Base-by-base conservation (phyloP, 64 coral and sea anemone species). In the Montipora cactus region DNA sequence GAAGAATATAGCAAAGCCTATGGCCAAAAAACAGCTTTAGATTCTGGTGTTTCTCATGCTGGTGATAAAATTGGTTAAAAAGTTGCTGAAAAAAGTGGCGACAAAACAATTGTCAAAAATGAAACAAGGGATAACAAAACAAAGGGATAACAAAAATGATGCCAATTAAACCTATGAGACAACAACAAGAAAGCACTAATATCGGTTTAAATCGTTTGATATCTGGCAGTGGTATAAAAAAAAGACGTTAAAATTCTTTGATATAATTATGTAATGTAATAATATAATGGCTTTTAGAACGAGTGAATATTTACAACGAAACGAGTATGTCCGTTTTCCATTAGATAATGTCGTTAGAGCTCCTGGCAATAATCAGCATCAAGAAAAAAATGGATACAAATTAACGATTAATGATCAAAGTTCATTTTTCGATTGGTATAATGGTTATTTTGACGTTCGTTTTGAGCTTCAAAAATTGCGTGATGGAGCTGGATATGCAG, bases 281-380 rank as follows among this genome's bases (percentile, higher is more conserved):
- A 47, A 77, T 77, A 49, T 77, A 77, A 77, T 77, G 75, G 37
- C 75, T 77, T 46, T 77, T 46, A 77, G 75, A 77, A 15, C 75
- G 49, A 49, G 75, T 77, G 75, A 77, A 77, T 77, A 48, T 46
- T 28, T 28, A 1, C 28, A 28, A 28, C 28, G 28, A 28, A 28
- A 28, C 28, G 28, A 28, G 28, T 28, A 28, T 28, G 28, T 28
- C 0, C 28, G 1, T 23, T 28, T 28, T 28, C 28, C 0, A 28
- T 1, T 28, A 28, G 28, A 28, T 28, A 1, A 28, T 28, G 28
- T 28, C 1, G 1, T 28, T 1, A 28, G 28, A 28, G 28, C 25
- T 49, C 11, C 75, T 28, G 28, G 1, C 28, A 28, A 28, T 28
- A 28, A 28, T 28, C 28, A 28, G 1, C 28, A 28, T 28, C 28